Evolutionary conservation across 2,113 vertebrate genomes (phyloP).

Genomic region (Epinephelus lanceolatus): DNA sequence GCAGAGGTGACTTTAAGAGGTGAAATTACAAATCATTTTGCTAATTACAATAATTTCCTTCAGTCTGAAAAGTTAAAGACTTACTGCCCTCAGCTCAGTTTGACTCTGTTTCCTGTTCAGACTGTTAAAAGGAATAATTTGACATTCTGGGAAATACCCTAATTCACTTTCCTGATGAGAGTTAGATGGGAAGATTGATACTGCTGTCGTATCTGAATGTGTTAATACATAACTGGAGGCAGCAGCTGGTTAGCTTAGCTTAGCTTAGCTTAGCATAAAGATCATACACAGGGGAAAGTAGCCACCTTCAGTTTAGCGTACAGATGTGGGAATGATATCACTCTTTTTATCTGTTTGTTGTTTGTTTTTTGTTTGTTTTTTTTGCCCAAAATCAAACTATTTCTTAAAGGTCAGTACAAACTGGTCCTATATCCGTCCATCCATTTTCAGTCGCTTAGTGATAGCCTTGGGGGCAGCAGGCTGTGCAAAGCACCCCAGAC

Average conservation of each 20-base stretch:
- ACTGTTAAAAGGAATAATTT: background rate
- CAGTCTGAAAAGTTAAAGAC: background rate
- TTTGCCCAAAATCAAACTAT: background rate
- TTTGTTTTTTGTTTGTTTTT: too few relatives aligned
- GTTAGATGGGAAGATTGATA: background rate
- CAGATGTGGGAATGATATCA: background rate
- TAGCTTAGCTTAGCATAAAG: slow-evolving; percentile 5
- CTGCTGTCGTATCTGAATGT: background rate
- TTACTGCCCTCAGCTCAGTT: background rate
- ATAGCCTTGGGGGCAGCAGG: too few relatives aligned
- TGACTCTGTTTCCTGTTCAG: background rate
- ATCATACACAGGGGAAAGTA: too few relatives aligned
- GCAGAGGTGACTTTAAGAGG: too few relatives aligned
- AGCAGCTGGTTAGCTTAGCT: background rate
- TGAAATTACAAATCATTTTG: background rate
- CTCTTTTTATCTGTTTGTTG: background rate
- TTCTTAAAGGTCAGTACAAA: background rate
- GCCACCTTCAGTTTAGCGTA: background rate
- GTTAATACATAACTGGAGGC: too few relatives aligned
- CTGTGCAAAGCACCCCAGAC: too few relatives aligned
- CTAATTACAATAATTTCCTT: background rate
- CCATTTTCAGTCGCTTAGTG: too few relatives aligned
- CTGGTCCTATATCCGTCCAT: background rate
- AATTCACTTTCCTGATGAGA: background rate
- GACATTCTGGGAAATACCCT: background rate